Evolutionary conservation across 2,113 vertebrate species (phyloP).

Genomic region (Nanorana parkeri): DNA sequence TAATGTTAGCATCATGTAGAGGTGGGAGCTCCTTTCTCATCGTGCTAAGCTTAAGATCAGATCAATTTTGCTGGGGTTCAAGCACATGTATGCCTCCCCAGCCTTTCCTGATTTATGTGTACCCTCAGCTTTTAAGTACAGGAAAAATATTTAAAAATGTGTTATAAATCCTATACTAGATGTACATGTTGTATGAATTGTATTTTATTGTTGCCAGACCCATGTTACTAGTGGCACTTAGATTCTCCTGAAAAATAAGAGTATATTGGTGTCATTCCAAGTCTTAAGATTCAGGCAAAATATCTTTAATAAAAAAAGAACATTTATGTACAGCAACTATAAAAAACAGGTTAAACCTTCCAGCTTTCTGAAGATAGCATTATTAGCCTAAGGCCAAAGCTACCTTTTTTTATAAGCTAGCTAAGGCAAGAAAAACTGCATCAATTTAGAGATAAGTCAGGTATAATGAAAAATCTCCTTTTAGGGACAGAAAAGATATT

Average conservation of each 20-base stretch:
- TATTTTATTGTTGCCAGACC: background rate
- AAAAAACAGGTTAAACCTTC: conserved; percentile 43
- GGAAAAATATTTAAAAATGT: background rate
- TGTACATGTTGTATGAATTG: too few species aligned
- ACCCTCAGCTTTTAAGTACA: too few species aligned
- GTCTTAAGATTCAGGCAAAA: background rate
- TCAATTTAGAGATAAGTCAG: conserved; percentile 31
- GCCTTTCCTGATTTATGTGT: too few species aligned
- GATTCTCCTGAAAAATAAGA: background rate
- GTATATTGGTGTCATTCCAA: background rate
- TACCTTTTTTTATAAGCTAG: conserved; percentile 19
- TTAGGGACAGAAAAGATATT: conserved; percentile 4
- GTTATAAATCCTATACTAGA: background rate
- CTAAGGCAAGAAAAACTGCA: conserved; percentile 30
- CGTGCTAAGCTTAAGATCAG: too few species aligned
- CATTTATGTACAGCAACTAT: background rate
- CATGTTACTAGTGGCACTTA: background rate
- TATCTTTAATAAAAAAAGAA: conserved; percentile 26
- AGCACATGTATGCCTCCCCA: too few species aligned
- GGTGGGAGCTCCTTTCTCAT: too few species aligned
- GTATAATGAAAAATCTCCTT: conserved; percentile 30
- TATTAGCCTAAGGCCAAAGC: conserved; percentile 16
- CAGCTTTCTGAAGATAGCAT: conserved; percentile 20
- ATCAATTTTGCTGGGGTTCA: too few species aligned
- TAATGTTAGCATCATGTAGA: too few species aligned